Conservation (phyloP, 1,140 invertebrate species). For the Metaphire vulgaris region DNA sequence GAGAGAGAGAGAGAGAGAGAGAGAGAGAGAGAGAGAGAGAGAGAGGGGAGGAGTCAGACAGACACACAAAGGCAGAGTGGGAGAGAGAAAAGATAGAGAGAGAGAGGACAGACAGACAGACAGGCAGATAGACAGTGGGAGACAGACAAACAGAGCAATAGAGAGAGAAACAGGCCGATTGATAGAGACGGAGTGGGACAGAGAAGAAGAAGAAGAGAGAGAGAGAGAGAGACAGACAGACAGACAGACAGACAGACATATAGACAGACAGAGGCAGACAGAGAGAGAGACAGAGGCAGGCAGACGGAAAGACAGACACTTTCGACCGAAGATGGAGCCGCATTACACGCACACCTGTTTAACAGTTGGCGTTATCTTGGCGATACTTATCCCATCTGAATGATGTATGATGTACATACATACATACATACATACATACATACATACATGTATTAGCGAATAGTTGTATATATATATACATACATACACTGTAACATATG, state of each 20-base stretch:
- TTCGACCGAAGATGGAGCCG: too few relatives aligned
- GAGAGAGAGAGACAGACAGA: neutral
- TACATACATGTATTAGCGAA: too few relatives aligned
- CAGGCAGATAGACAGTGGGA: neutral
- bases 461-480: too few relatives aligned
- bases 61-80: neutral
- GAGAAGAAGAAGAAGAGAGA: neutral
- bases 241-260: neutral
- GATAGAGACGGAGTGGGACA: neutral
- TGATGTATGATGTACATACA: too few relatives aligned
- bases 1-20: neutral
- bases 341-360: too few relatives aligned
- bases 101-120: neutral
- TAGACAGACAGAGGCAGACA: neutral
- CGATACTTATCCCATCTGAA: too few relatives aligned
- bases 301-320: neutral
- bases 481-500: too few relatives aligned
- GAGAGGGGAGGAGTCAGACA: neutral
- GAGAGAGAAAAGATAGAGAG: neutral
- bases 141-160: neutral
- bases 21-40: neutral
- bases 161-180: neutral
- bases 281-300: neutral
- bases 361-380: too few relatives aligned
- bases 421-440: too few relatives aligned